Percentiles rank a stretch among this genome's conserved stretches.
Conservation (phyloP, 1,140 invertebrate genomes). For the Bursaphelenchus mucronatus region DNA sequence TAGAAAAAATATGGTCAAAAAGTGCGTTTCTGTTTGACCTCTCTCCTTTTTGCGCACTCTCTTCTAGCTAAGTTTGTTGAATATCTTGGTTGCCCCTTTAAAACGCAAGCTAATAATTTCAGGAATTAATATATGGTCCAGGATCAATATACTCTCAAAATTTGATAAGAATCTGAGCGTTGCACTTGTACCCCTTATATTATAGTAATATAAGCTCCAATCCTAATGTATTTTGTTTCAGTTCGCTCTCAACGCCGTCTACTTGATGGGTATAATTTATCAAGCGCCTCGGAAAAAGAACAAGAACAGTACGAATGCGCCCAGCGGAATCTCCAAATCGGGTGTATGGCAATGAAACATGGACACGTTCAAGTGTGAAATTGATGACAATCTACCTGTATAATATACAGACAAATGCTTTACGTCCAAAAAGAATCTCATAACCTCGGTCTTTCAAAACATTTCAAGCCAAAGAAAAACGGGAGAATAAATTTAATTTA, state of each 20-base stretch:
- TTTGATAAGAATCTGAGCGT: too few relatives aligned
- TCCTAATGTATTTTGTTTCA: constrained; percentile 28
- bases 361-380: neutral
- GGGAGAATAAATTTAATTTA: constrained; percentile 5
- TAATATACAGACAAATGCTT: neutral
- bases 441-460: constrained; percentile 3
- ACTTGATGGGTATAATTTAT: constrained; percentile 54
- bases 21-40: too few relatives aligned
- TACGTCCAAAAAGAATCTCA: neutral
- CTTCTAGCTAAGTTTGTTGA: too few relatives aligned
- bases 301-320: too few relatives aligned
- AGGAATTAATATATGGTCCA: too few relatives aligned
- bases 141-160: too few relatives aligned
- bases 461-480: neutral
- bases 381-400: neutral
- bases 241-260: constrained; percentile 56
- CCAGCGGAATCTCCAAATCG: constrained; percentile 8
- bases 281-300: constrained; percentile 34
- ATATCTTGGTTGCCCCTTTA: too few relatives aligned
- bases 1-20: too few relatives aligned
- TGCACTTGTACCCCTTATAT: too few relatives aligned
- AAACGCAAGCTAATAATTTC: too few relatives aligned
- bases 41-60: too few relatives aligned
- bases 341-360: neutral
- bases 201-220: too few relatives aligned